A percentile compares a stretch with the other conserved stretches of the same genome.
Evolutionary conservation across 1,140 invertebrate species (phyloP).

Genomic region (Dufourea novaeangliae): DNA sequence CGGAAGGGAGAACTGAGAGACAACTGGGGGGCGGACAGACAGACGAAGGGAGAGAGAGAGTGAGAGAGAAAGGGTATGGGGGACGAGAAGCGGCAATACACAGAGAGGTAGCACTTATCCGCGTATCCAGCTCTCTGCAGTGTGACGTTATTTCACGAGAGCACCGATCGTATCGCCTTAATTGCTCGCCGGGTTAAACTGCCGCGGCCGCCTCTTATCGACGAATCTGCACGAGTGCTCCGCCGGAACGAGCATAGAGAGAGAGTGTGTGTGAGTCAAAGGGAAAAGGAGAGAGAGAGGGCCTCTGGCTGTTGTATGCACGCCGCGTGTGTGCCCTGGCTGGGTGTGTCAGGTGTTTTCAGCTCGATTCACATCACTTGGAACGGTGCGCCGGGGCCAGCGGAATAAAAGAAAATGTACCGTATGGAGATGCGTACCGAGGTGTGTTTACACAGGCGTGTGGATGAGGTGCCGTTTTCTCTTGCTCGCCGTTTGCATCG

Average conservation of each 20-base stretch:
- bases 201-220: slow-evolving; percentile 75
- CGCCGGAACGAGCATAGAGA: slow-evolving; percentile 27
- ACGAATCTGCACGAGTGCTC: slow-evolving; percentile 69
- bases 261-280: background rate
- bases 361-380: slow-evolving; percentile 62
- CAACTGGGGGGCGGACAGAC: no score
- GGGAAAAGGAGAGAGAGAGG: background rate
- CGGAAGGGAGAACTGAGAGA: slow-evolving; percentile 6
- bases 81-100: background rate
- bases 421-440: slow-evolving; percentile 37
- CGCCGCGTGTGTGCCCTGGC: slow-evolving; percentile 10
- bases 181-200: slow-evolving; percentile 78
- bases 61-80: background rate
- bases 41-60: slow-evolving; percentile 4
- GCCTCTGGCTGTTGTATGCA: slow-evolving; percentile 5
- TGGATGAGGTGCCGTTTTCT: background rate
- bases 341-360: slow-evolving; percentile 71
- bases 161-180: slow-evolving; percentile 77
- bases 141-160: slow-evolving; percentile 77
- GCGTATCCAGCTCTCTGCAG: slow-evolving; percentile 54
- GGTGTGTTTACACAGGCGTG: background rate
- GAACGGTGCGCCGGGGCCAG: slow-evolving; percentile 29
- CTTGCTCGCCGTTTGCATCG: slow-evolving; percentile 11
- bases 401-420: slow-evolving; percentile 62
- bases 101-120: slow-evolving; percentile 54